Conservation (phyloP, 2,888 invertebrate genomes). For the Xestobium rufovillosum region DNA sequence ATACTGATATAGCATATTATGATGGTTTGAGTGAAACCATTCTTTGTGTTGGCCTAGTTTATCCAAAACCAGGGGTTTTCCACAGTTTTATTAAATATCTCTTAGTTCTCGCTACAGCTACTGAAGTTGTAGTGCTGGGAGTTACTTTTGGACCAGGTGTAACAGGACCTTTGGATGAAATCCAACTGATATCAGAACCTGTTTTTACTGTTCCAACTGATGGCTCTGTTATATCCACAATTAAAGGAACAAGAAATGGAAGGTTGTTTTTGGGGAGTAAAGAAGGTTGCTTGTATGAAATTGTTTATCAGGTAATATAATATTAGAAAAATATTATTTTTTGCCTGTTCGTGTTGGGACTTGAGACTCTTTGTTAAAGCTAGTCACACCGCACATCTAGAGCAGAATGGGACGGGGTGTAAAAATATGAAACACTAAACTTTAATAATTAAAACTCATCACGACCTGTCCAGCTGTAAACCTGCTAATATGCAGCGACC, state of each 20-base stretch:
- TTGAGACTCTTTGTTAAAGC: no score
- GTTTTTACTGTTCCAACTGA: conserved; percentile 88
- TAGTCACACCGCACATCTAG: no score
- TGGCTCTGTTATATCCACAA: conserved; percentile 74
- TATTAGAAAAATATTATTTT: no score
- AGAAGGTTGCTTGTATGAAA: conserved; percentile 92
- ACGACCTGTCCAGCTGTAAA: no score
- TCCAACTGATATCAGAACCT: conserved; percentile 91
- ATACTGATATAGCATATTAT: conserved; percentile 91
- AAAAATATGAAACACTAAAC: no score
- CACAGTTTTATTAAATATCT: conserved; percentile 85
- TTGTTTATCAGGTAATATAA: conserved; percentile 73
- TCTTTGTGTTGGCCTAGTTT: conserved; percentile 83
- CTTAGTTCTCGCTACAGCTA: conserved; percentile 86
- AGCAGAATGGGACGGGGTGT: no score
- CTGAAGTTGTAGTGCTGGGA: conserved; percentile 87
- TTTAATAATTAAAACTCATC: no score
- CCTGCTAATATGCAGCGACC: no score
- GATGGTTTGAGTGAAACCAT: conserved; percentile 94
- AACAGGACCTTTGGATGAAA: conserved; percentile 56
- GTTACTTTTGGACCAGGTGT: conserved; percentile 51
- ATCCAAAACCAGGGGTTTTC: conserved; percentile 83
- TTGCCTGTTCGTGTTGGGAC: no score
- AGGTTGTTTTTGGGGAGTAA: conserved; percentile 92
- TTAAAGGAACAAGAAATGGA: conserved; percentile 74